Evolutionary conservation across 2,888 invertebrate species (phyloP).

Genomic region (Chironomus tentans): DNA sequence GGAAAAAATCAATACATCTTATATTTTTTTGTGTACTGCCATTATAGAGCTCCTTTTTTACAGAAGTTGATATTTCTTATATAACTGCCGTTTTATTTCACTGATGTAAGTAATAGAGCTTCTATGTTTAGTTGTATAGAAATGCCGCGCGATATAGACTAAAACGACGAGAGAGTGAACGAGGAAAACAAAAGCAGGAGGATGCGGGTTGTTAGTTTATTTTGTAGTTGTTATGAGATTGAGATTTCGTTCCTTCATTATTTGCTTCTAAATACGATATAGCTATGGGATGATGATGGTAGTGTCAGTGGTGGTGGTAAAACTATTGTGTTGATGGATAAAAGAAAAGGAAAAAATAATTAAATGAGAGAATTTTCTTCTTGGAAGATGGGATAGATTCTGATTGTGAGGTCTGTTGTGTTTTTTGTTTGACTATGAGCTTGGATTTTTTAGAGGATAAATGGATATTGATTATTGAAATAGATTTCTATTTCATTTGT

Average conservation of each 20-base stretch:
- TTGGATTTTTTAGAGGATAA: no score
- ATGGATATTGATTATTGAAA: no score
- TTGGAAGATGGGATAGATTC: no score
- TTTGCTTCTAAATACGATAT: not conserved
- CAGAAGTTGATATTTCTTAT: slow-evolving; percentile 22
- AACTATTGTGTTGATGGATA: no score
- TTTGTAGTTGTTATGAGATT: not conserved
- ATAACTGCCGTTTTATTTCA: not conserved
- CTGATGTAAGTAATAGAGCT: slow-evolving; percentile 9
- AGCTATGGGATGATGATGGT: no score
- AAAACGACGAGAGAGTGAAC: not conserved
- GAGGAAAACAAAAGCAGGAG: not conserved
- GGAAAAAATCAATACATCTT: slow-evolving; percentile 25
- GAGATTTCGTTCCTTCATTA: not conserved
- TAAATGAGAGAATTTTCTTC: no score
- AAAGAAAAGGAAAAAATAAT: no score
- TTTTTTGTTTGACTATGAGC: no score
- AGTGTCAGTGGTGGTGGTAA: no score
- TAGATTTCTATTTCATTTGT: no score
- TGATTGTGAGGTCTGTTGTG: no score
- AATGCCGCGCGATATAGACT: not conserved
- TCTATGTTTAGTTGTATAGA: slow-evolving; percentile 5
- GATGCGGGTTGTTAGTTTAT: not conserved
- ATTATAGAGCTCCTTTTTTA: slow-evolving; percentile 12
- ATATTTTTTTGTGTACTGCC: slow-evolving; percentile 5